phyloP scores from a whole-genome alignment of 2,797 vertebrate species.

The Ctenochaetus hawaiiensis region DNA sequence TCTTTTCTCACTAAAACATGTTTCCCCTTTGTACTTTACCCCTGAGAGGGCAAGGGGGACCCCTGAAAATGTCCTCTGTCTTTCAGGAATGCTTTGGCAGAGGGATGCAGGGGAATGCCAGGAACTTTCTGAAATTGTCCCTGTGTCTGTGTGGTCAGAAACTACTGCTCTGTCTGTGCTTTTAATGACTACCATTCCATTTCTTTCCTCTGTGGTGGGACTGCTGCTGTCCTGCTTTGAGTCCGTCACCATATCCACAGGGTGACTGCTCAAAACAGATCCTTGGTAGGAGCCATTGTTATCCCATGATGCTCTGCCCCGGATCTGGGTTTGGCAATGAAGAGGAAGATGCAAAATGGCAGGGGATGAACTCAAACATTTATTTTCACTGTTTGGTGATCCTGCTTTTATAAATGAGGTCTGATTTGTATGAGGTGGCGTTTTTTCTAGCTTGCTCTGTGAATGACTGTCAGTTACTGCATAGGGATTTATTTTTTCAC shows the following conservation, averaged over 20 bases:
- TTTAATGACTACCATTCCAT: conserved; percentile 70
- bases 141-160: conserved; percentile 63
- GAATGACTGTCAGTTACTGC: conserved; percentile 65
- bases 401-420: conserved; percentile 67
- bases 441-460: conserved; percentile 57
- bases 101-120: conserved; percentile 49
- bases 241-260: conserved; percentile 44
- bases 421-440: conserved; percentile 72
- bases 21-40: conserved; percentile 39
- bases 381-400: conserved; percentile 54
- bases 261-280: conserved; percentile 47
- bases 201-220: conserved; percentile 69
- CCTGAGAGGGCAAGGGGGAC: conserved; percentile 49
- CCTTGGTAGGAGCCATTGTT: conserved; percentile 58
- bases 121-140: conserved; percentile 59
- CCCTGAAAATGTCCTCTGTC: conserved; percentile 45
- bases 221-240: conserved; percentile 55
- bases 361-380: conserved; percentile 76
- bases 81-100: conserved; percentile 36
- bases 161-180: conserved; percentile 79
- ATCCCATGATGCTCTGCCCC: conserved; percentile 71
- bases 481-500: conserved; percentile 72
- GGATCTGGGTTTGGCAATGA: conserved; percentile 82
- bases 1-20: conserved; percentile 32
- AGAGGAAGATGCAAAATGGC: conserved; percentile 83